Conservation (phyloP, 2,888 invertebrate genomes). For the Rhagonycha lutea region DNA sequence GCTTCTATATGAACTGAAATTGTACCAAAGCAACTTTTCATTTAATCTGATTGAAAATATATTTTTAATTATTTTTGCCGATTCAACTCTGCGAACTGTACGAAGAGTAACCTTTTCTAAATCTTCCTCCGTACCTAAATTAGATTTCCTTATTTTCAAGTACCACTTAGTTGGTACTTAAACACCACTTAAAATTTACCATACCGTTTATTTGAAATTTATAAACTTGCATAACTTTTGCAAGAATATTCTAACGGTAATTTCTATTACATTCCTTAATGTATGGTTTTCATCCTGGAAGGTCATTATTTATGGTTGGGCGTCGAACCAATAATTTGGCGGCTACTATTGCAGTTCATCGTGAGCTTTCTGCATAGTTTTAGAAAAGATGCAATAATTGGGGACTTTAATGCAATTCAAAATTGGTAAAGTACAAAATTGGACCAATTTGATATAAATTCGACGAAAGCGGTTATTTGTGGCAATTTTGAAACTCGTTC, state of each 20-base stretch:
- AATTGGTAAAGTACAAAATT: conserved; percentile 21
- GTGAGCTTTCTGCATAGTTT: conserved; percentile 6
- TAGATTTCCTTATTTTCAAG: not conserved
- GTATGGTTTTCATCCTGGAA: conserved; percentile 18
- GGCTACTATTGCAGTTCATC: conserved; percentile 25
- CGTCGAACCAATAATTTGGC: conserved; percentile 34
- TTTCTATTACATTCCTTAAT: conserved; percentile 4
- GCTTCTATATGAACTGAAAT: too few relatives aligned
- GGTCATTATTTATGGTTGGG: conserved; percentile 34
- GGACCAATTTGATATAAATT: conserved; percentile 7
- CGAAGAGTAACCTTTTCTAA: not conserved
- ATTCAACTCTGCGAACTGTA: too few relatives aligned
- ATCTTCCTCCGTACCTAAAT: not conserved
- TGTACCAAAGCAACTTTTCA: too few relatives aligned
- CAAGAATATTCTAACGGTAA: conserved; percentile 1
- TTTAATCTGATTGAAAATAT: too few relatives aligned
- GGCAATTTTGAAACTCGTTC: conserved; percentile 5
- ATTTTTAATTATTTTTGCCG: too few relatives aligned
- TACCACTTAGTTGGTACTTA: not conserved
- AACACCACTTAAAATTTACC: not conserved
- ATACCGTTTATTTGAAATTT: not conserved
- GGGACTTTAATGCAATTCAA: conserved; percentile 1
- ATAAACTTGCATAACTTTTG: not conserved
- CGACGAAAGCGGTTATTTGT: conserved; percentile 5
- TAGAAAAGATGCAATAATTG: conserved; percentile 13